These are phyloP conservation scores for Brachyptera putata DNA, from an alignment of 2,888 invertebrate genomes.

Conservation along the genomic window DNA sequence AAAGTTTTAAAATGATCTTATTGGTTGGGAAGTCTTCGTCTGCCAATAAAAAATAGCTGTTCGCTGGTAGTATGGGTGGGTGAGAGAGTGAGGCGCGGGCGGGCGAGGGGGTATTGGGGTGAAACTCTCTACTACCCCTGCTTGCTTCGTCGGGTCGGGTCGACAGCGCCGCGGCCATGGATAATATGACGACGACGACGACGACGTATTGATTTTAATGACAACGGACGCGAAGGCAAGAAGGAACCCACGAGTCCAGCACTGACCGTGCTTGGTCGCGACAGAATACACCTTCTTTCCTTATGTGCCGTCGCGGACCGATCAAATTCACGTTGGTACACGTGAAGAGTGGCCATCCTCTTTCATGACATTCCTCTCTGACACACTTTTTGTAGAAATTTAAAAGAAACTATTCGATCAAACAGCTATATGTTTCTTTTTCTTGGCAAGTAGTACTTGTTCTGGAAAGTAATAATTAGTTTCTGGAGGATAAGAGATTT, in stretches of 20 bases:
- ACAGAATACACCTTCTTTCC: too few species aligned
- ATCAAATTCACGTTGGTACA: too few species aligned
- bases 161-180: slow-evolving; percentile 21
- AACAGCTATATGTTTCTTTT: too few species aligned
- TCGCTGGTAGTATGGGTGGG: slow-evolving; percentile 27
- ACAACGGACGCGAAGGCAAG: slow-evolving; percentile 22
- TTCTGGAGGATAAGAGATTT: too few species aligned
- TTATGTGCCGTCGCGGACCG: too few species aligned
- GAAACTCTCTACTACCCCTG: background rate
- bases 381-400: too few species aligned
- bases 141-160: background rate
- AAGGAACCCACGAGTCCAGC: too few species aligned
- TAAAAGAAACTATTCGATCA: too few species aligned
- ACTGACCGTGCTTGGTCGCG: too few species aligned
- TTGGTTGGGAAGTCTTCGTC: slow-evolving; percentile 35
- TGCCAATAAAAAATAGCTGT: slow-evolving; percentile 30
- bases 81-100: slow-evolving; percentile 29
- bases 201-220: slow-evolving; percentile 32
- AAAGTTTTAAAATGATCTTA: slow-evolving; percentile 31
- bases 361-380: too few species aligned
- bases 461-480: slow-evolving; percentile 3
- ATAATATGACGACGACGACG: slow-evolving; percentile 21
- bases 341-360: too few species aligned
- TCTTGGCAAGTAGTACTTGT: background rate
- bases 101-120: too few species aligned